A percentile compares a stretch with the other conserved stretches of the same genome.
These are phyloP conservation scores for Lamproptera curius DNA, from an alignment of 2,888 invertebrate genomes.

Conservation along the genomic window DNA sequence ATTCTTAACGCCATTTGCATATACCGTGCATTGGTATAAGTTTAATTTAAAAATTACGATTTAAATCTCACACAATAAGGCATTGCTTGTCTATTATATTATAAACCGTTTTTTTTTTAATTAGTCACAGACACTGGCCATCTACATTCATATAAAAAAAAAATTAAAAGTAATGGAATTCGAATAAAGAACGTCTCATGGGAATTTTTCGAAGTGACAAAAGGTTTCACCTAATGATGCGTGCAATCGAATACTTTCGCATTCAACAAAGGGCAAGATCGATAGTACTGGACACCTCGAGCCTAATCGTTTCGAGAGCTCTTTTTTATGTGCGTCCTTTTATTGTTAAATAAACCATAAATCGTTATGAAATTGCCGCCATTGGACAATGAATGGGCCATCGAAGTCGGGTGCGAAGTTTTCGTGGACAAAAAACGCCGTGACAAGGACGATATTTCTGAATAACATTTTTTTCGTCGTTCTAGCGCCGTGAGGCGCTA, in stretches of 20 bases:
- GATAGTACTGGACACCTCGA: slow-evolving; percentile 39
- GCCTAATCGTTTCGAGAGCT: slow-evolving; percentile 29
- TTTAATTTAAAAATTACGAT: no score
- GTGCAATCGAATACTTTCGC: slow-evolving; percentile 42
- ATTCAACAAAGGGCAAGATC: slow-evolving; percentile 46
- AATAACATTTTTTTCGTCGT: slow-evolving; percentile 29
- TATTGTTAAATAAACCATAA: slow-evolving; percentile 77
- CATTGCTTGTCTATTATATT: no score
- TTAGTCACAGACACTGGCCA: neutral
- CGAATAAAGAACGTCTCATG: slow-evolving; percentile 37
- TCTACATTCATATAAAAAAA: no score
- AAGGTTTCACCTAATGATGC: slow-evolving; percentile 61
- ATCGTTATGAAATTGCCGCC: slow-evolving; percentile 71
- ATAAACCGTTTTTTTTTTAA: no score
- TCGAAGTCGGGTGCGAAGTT: slow-evolving; percentile 42
- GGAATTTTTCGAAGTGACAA: slow-evolving; percentile 57
- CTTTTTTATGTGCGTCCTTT: slow-evolving; percentile 46
- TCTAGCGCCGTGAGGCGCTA: slow-evolving; percentile 68
- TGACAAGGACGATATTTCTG: slow-evolving; percentile 54
- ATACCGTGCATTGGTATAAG: neutral
- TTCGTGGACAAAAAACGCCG: slow-evolving; percentile 40
- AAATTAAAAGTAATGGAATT: slow-evolving; percentile 25
- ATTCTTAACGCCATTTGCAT: slow-evolving; percentile 5
- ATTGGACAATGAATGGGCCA: slow-evolving; percentile 54
- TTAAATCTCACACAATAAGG: no score